Percentiles rank a stretch among this genome's conserved stretches.
Conservation (phyloP, 2,113 vertebrate genomes). For the Peromyscus polionotus region DNA sequence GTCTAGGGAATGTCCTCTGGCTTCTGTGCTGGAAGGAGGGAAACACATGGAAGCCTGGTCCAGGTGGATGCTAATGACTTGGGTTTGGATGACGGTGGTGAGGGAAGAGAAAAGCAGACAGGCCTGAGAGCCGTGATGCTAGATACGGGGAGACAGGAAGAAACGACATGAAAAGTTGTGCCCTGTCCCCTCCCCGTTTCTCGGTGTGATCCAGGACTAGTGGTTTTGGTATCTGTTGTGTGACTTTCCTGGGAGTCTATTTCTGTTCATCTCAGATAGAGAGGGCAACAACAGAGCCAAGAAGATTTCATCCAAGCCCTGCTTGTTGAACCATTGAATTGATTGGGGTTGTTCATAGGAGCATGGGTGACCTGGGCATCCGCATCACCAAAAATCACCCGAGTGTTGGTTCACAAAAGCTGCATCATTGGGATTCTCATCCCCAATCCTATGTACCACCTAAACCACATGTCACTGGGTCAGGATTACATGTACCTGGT, state of each 20-base stretch:
- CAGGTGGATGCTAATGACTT: neutral
- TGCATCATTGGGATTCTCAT: neutral
- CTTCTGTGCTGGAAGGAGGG: slow-evolving; percentile 1
- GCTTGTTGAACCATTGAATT: neutral
- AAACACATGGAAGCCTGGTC: neutral
- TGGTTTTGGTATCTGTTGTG: neutral
- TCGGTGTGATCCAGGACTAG: neutral
- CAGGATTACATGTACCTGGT: neutral
- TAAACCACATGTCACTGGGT: neutral
- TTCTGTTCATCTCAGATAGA: neutral
- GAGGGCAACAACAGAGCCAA: neutral
- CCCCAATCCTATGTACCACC: too few relatives aligned
- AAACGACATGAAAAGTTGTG: neutral
- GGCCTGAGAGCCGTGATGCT: neutral
- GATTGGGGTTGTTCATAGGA: neutral
- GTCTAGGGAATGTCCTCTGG: slow-evolving; percentile 30
- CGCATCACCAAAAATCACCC: neutral
- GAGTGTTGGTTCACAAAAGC: neutral
- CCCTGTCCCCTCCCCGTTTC: neutral
- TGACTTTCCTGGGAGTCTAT: neutral
- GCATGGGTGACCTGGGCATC: neutral
- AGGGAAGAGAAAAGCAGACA: neutral
- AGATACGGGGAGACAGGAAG: neutral
- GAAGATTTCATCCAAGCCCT: neutral
- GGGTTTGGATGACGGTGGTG: neutral